These are phyloP conservation scores for Phrynocephalus forsythii DNA, from an alignment of 2,797 vertebrate species.

Conservation along the genomic window DNA sequence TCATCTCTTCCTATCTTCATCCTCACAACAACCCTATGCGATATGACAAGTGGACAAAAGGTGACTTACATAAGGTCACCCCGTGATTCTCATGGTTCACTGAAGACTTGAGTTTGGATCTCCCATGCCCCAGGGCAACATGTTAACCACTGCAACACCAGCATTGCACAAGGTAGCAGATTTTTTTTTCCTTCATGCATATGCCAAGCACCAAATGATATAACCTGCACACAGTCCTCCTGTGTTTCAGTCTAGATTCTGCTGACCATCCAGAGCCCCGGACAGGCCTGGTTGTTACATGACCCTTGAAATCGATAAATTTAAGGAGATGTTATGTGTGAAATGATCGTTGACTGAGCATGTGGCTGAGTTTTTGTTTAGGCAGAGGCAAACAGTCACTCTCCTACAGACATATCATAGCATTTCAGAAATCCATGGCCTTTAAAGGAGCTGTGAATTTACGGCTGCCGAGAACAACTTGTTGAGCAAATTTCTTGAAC, in stretches of 20 bases:
- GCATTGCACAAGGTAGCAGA: background rate
- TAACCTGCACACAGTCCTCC: background rate
- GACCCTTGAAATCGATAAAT: background rate
- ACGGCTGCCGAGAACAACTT: slow-evolving; percentile 19
- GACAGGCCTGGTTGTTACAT: background rate
- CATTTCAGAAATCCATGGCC: slow-evolving; percentile 2
- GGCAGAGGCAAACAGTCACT: background rate
- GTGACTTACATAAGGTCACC: background rate
- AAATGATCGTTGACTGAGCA: background rate
- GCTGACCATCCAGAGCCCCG: background rate
- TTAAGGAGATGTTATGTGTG: background rate
- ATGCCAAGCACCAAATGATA: background rate
- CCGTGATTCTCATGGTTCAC: background rate
- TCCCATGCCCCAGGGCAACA: background rate
- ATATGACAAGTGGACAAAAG: background rate
- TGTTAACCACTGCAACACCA: background rate
- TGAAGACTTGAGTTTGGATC: background rate
- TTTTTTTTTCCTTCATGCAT: no score
- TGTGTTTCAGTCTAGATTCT: background rate
- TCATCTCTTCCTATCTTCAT: background rate
- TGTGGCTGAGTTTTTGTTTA: slow-evolving; percentile 3
- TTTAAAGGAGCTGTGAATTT: slow-evolving; percentile 23
- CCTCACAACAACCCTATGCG: background rate
- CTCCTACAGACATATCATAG: background rate
- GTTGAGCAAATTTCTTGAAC: slow-evolving; percentile 46